Conservation (phyloP, 1,140 invertebrate genomes). For the Calosoma granatense region DNA sequence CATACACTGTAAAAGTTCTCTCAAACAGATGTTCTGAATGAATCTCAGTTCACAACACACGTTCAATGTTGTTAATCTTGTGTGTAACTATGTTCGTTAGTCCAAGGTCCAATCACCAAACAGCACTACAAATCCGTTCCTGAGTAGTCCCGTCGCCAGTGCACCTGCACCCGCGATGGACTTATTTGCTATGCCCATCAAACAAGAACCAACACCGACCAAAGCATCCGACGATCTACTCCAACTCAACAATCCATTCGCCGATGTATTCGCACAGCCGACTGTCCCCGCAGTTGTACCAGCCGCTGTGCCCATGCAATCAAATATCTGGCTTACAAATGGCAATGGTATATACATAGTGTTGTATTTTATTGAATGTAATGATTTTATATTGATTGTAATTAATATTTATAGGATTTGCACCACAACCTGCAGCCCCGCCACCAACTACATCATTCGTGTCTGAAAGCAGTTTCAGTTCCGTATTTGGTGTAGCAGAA, state of each 20-base stretch:
- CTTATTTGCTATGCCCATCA: conserved; percentile 50
- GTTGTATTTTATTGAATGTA: conserved; percentile 16
- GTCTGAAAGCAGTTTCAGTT: conserved; percentile 73
- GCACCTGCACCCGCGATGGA: conserved; percentile 55
- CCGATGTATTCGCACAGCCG: conserved; percentile 65
- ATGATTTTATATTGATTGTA: neutral
- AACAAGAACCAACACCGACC: conserved; percentile 23
- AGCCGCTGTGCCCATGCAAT: conserved; percentile 31
- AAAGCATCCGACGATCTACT: conserved; percentile 85
- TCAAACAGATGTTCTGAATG: too few relatives aligned
- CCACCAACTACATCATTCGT: conserved; percentile 52
- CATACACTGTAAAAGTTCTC: conserved; percentile 14
- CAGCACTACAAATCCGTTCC: conserved; percentile 72
- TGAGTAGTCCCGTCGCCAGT: conserved; percentile 34
- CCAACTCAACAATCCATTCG: conserved; percentile 83
- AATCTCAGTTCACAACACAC: too few relatives aligned
- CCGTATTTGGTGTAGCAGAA: conserved; percentile 70
- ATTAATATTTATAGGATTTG: neutral
- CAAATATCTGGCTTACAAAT: conserved; percentile 57
- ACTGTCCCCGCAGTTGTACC: conserved; percentile 26
- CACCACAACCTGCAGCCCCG: conserved; percentile 18
- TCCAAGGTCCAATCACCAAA: conserved; percentile 67
- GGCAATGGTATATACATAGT: conserved; percentile 44
- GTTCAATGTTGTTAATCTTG: conserved; percentile 16
- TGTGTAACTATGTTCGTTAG: too few relatives aligned